Conservation (phyloP, 2,797 vertebrate genomes). For the Notoglanidium macrostoma region DNA sequence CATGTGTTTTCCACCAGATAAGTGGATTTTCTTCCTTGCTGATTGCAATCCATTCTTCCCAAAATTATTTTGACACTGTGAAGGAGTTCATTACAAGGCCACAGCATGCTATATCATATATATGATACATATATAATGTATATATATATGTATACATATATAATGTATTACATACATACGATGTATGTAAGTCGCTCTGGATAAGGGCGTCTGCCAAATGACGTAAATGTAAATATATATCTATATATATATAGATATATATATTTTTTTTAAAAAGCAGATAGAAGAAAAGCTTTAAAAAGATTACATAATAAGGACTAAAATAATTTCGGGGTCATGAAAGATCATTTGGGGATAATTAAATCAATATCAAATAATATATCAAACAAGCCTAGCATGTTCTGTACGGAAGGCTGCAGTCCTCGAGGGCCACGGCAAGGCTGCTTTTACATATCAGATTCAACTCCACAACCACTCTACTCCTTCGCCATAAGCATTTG, state of each 20-base stretch:
- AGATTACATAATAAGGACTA: not conserved
- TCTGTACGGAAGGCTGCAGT: slow-evolving; percentile 13
- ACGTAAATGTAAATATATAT: too few relatives aligned
- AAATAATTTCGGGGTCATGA: not conserved
- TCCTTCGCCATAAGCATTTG: not conserved
- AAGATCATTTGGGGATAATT: slow-evolving; percentile 15
- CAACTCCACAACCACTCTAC: not conserved
- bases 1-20: slow-evolving; percentile 7
- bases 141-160: too few relatives aligned
- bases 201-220: too few relatives aligned
- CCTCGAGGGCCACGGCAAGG: not conserved
- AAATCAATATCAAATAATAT: slow-evolving; percentile 6
- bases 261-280: too few relatives aligned
- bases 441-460: not conserved
- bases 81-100: not conserved
- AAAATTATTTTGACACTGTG: not conserved
- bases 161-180: too few relatives aligned
- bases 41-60: slow-evolving; percentile 1
- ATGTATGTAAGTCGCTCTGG: too few relatives aligned
- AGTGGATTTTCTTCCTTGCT: not conserved
- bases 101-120: not conserved
- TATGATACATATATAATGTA: not conserved
- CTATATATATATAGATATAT: too few relatives aligned
- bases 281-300: not conserved
- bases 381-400: slow-evolving; percentile 26